phyloP scores from a whole-genome alignment of 2,888 invertebrate species.

The Sarcophaga caerulescens region DNA sequence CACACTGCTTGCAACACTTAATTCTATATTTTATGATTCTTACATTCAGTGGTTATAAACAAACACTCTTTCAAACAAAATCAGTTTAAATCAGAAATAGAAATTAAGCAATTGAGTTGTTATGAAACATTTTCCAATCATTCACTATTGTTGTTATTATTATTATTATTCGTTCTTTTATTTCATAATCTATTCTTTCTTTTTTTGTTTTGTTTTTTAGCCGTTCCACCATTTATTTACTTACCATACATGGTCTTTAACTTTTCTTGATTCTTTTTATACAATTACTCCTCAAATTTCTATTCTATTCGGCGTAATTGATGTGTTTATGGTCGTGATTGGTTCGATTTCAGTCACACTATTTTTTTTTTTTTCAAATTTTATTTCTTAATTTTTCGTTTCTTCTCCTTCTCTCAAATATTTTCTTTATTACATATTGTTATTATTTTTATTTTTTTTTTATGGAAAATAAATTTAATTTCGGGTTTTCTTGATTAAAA shows the following conservation, averaged over 20 bases:
- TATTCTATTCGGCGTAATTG: slow-evolving; percentile 72
- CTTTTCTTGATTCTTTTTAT: no score
- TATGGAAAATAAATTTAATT: slow-evolving; percentile 41
- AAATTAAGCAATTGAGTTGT: slow-evolving; percentile 46
- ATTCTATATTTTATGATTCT: no score
- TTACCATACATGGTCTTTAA: no score
- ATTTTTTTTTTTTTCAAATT: slow-evolving; percentile 21
- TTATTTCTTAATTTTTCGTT: slow-evolving; percentile 30
- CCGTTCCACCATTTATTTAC: no score
- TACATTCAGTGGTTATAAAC: no score
- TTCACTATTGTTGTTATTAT: slow-evolving; percentile 23
- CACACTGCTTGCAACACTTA: no score
- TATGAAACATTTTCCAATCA: slow-evolving; percentile 7
- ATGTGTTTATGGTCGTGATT: slow-evolving; percentile 77
- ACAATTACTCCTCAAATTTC: no score
- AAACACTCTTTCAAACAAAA: background rate
- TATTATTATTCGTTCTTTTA: slow-evolving; percentile 22
- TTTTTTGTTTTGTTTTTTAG: background rate
- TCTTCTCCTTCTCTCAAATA: slow-evolving; percentile 70
- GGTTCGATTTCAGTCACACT: slow-evolving; percentile 79
- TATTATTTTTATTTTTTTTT: slow-evolving; percentile 34
- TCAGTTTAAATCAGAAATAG: slow-evolving; percentile 16
- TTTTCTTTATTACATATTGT: slow-evolving; percentile 57
- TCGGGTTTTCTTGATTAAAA: slow-evolving; percentile 42
- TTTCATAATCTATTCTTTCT: background rate